These are phyloP conservation scores for Sorex maritimensis DNA, from an alignment of 2,797 vertebrate genomes.

Conservation along the genomic window DNA sequence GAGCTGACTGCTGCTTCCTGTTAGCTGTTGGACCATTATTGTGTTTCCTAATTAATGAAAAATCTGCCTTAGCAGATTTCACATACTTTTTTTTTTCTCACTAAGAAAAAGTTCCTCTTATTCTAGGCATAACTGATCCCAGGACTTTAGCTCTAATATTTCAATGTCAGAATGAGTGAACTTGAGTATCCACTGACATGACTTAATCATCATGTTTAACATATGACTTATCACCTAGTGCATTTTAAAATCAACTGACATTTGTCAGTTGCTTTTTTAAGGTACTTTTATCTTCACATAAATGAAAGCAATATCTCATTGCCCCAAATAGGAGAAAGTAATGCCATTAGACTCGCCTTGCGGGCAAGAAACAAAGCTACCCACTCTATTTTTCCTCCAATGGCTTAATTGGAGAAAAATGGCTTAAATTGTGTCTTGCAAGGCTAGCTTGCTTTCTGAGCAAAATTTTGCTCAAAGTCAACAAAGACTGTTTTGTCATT, in stretches of 20 bases:
- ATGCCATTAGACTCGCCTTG: background rate
- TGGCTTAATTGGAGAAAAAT: background rate
- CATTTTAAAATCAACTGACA: slow-evolving; percentile 27
- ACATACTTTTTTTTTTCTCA: slow-evolving; percentile 19
- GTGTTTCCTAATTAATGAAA: slow-evolving; percentile 75
- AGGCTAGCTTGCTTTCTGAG: background rate
- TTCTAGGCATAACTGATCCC: slow-evolving; percentile 27
- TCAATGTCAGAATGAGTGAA: slow-evolving; percentile 49
- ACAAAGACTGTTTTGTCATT: background rate
- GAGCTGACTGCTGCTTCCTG: slow-evolving; percentile 44
- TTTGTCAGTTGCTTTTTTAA: background rate
- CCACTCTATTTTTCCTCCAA: background rate
- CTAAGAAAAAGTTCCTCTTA: slow-evolving; percentile 3
- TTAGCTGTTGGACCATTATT: background rate
- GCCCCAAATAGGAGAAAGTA: background rate
- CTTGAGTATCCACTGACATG: background rate
- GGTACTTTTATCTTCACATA: background rate
- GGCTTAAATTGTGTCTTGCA: background rate
- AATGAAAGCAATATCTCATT: background rate
- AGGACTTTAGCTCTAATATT: background rate
- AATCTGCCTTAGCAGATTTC: slow-evolving; percentile 25
- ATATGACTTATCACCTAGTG: background rate
- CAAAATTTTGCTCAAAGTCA: background rate
- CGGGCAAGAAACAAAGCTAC: background rate
- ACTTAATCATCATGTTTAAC: background rate